Conservation (phyloP, 2,797 vertebrate genomes). For the Anas bernieri region DNA sequence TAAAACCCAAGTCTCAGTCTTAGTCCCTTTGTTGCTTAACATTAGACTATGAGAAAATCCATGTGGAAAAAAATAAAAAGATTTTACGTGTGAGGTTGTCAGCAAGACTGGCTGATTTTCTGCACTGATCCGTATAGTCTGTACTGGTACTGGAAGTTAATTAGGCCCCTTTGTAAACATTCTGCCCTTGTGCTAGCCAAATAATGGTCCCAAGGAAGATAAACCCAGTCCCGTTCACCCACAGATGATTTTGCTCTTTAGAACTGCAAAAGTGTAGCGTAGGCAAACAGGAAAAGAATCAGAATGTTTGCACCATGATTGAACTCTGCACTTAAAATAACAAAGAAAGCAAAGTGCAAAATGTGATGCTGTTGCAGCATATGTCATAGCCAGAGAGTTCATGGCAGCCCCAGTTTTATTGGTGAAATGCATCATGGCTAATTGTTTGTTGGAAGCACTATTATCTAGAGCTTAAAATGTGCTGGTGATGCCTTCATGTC, state of each 20-base stretch:
- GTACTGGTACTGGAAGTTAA: rapidly evolving
- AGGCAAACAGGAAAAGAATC: not conserved
- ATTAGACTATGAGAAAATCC: not conserved
- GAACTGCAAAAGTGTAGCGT: not conserved
- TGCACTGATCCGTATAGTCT: not conserved
- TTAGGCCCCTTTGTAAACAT: not conserved
- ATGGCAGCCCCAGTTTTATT: not conserved
- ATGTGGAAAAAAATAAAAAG: not conserved
- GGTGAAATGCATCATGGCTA: not conserved
- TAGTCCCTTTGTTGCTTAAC: not conserved
- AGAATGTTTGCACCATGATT: not conserved
- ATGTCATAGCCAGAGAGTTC: not conserved
- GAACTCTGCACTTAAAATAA: not conserved
- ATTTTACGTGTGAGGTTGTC: not conserved
- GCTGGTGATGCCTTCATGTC: not conserved
- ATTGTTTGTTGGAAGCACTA: not conserved
- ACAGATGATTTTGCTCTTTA: not conserved
- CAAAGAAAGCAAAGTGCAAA: not conserved
- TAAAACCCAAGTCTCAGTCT: not conserved
- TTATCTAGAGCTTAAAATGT: not conserved
- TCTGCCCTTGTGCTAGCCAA: not conserved
- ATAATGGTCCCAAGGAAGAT: not conserved
- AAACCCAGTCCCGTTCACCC: not conserved
- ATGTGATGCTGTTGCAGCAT: not conserved
- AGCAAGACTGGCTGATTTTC: not conserved